These are phyloP conservation scores for Notamacropus eugenii DNA, from an alignment of 2,797 vertebrate genomes.

Conservation along the genomic window DNA sequence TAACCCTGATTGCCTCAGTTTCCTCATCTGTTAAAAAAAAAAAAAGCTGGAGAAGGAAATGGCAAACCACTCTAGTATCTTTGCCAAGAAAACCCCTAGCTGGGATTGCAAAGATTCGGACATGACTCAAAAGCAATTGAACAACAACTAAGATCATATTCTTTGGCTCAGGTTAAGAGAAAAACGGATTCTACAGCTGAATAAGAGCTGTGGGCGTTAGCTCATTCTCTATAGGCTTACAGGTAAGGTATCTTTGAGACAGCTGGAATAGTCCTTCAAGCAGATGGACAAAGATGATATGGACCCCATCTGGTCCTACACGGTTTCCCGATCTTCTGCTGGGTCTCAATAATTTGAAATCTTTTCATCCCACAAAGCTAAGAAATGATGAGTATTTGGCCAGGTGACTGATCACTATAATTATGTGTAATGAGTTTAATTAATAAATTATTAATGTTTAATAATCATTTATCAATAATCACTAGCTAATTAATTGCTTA, in stretches of 20 bases:
- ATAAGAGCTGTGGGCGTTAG: background rate
- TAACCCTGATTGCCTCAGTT: background rate
- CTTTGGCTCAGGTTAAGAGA: background rate
- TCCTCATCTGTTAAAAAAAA: background rate
- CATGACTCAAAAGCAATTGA: background rate
- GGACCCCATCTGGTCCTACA: background rate
- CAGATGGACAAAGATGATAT: background rate
- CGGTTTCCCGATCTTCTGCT: background rate
- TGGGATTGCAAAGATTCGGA: background rate
- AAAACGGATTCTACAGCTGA: background rate
- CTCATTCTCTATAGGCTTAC: background rate
- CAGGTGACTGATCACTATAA: background rate
- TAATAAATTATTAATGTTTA: no score
- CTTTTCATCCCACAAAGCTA: background rate
- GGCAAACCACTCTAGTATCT: background rate
- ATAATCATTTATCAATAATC: no score
- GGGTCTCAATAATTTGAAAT: background rate
- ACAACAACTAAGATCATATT: background rate
- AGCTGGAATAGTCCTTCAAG: background rate
- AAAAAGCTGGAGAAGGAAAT: background rate
- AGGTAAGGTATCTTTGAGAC: background rate
- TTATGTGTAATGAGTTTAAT: background rate
- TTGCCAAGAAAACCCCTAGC: background rate
- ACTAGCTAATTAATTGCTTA: background rate
- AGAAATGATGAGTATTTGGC: background rate